A percentile compares a stretch with the other conserved stretches of the same genome.
Conservation (phyloP, 2,113 vertebrate species). For the Chaenocephalus aceratus region DNA sequence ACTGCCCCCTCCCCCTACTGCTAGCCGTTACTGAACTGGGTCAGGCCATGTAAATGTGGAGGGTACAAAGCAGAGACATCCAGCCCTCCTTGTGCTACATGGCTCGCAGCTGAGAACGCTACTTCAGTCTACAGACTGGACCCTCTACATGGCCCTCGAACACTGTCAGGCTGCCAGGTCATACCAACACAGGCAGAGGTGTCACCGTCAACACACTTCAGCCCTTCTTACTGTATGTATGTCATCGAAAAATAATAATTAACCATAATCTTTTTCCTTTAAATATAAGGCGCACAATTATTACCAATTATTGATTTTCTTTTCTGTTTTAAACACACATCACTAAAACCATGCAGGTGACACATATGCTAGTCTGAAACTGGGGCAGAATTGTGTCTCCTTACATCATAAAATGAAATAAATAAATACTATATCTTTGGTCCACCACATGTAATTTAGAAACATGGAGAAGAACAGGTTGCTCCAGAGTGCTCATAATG, state of each 20-base stretch:
- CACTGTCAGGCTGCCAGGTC: constrained; percentile 64
- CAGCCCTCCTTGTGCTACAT: constrained; percentile 67
- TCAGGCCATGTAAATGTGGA: constrained; percentile 83
- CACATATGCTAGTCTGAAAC: background rate
- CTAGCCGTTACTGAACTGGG: constrained; percentile 79
- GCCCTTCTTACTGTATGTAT: constrained; percentile 29
- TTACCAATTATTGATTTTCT: background rate
- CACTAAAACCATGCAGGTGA: constrained; percentile 4
- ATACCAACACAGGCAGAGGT: constrained; percentile 56
- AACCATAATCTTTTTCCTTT: background rate
- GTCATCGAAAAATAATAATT: constrained; percentile 27
- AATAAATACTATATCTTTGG: background rate
- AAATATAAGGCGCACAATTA: background rate
- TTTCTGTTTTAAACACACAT: background rate
- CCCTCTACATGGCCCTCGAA: constrained; percentile 54
- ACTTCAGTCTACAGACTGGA: constrained; percentile 69
- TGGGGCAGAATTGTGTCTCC: background rate
- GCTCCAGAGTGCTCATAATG: background rate
- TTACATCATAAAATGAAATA: background rate
- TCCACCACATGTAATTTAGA: background rate
- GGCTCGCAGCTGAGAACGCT: constrained; percentile 55
- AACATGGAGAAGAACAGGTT: background rate
- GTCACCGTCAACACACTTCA: constrained; percentile 49
- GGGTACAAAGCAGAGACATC: constrained; percentile 80
- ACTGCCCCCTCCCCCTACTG: constrained; percentile 75